phyloP scores from a whole-genome alignment of 2,888 invertebrate genomes.

The Cerastis leucographa region DNA sequence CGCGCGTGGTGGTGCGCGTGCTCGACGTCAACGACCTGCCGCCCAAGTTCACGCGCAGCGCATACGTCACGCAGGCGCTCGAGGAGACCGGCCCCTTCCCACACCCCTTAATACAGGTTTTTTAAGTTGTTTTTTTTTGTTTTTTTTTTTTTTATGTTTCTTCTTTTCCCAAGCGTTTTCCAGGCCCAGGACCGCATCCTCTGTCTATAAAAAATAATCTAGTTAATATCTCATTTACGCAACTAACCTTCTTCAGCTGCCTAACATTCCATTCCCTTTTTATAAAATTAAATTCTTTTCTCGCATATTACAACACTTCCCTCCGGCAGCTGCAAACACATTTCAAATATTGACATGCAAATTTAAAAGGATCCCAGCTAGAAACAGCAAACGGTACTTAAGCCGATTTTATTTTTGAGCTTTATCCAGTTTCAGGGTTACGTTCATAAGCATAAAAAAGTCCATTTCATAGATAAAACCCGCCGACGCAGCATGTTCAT shows the following conservation, averaged over 20 bases:
- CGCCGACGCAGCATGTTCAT: slow-evolving; percentile 60
- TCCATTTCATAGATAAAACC: slow-evolving; percentile 65
- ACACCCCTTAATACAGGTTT: slow-evolving; percentile 93
- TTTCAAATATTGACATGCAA: slow-evolving; percentile 56
- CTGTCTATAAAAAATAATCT: slow-evolving; percentile 6
- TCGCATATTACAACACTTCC: slow-evolving; percentile 41
- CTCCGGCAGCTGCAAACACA: slow-evolving; percentile 46
- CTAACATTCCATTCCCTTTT: slow-evolving; percentile 28
- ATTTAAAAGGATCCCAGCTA: slow-evolving; percentile 48
- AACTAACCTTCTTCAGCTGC: slow-evolving; percentile 46
- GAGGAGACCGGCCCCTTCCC: slow-evolving; percentile 95
- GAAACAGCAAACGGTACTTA: slow-evolving; percentile 48
- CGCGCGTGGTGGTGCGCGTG: slow-evolving; percentile 95
- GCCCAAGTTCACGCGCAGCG: slow-evolving; percentile 94
- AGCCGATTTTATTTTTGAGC: slow-evolving; percentile 45
- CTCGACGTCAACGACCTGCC: slow-evolving; percentile 97
- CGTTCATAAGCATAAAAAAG: slow-evolving; percentile 56
- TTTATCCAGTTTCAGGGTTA: slow-evolving; percentile 32
- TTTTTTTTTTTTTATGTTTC: slow-evolving; percentile 54
- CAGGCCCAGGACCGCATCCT: slow-evolving; percentile 2
- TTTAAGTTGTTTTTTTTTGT: slow-evolving; percentile 72
- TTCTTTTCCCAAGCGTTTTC: slow-evolving; percentile 6
- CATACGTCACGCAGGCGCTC: slow-evolving; percentile 93
- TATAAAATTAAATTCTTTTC: slow-evolving; percentile 49
- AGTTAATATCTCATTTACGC: slow-evolving; percentile 1